Evolutionary conservation across 2,113 vertebrate species (phyloP).

Genomic region (Menidia beryllina): DNA sequence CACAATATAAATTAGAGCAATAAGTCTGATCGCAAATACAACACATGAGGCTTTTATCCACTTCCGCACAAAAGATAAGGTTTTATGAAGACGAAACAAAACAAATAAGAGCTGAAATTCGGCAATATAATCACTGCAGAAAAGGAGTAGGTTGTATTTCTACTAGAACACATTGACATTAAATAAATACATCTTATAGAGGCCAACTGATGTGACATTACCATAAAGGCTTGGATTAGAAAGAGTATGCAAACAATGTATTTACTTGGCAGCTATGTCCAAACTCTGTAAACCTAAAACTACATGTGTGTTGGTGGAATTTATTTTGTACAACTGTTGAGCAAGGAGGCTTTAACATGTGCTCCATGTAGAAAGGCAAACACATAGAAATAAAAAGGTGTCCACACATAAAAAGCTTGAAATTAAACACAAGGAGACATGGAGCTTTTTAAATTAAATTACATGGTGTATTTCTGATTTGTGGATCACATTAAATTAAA

Average conservation of each 20-base stretch:
- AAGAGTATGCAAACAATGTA: slow-evolving; percentile 12
- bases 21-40: slow-evolving; percentile 14
- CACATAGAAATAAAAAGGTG: slow-evolving; percentile 20
- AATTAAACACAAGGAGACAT: slow-evolving; percentile 1
- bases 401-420: slow-evolving; percentile 13
- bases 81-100: slow-evolving; percentile 5
- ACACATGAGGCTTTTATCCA: slow-evolving; percentile 4
- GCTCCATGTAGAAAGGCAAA: slow-evolving; percentile 56
- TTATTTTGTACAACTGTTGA: slow-evolving; percentile 46
- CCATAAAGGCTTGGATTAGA: slow-evolving; percentile 9
- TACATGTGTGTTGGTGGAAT: slow-evolving; percentile 29
- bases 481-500: neutral
- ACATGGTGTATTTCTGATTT: neutral
- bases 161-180: slow-evolving; percentile 1
- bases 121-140: slow-evolving; percentile 16
- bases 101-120: slow-evolving; percentile 30
- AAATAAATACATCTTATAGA: slow-evolving; percentile 3
- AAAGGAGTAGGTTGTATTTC: neutral
- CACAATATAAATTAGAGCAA: slow-evolving; percentile 4
- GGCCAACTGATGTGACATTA: slow-evolving; percentile 27
- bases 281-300: slow-evolving; percentile 9
- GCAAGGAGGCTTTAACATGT: slow-evolving; percentile 42
- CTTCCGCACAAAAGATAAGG: slow-evolving; percentile 10
- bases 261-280: slow-evolving; percentile 21
- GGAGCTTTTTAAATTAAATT: neutral